A percentile compares a stretch with the other conserved stretches of the same genome.
Conservation (phyloP, 2,888 invertebrate species). For the Caenorhabditis sp. region DNA sequence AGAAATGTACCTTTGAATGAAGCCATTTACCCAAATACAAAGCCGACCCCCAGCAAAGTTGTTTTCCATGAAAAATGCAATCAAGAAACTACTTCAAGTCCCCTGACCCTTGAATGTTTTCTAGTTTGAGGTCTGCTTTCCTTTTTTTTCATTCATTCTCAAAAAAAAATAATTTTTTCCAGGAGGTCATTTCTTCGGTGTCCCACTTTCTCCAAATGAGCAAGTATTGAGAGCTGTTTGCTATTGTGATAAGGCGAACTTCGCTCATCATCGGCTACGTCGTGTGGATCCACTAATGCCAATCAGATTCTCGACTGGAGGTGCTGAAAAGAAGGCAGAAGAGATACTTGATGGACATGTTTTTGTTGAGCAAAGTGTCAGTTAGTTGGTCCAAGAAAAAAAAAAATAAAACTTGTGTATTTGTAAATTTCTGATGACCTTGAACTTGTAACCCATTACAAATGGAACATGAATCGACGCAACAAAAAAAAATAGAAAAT, state of each 20-base stretch:
- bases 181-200: conserved; percentile 40
- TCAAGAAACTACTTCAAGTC: too few relatives aligned
- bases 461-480: not conserved
- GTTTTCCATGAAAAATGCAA: too few relatives aligned
- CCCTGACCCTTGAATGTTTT: too few relatives aligned
- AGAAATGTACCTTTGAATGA: too few relatives aligned
- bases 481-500: not conserved
- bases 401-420: too few relatives aligned
- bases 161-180: not conserved
- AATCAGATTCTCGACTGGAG: conserved; percentile 30
- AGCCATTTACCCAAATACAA: too few relatives aligned
- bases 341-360: not conserved
- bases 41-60: too few relatives aligned
- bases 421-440: not conserved
- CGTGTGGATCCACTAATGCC: conserved; percentile 45
- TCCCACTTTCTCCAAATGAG: conserved; percentile 41
- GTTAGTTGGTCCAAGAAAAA: not conserved
- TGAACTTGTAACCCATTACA: not conserved
- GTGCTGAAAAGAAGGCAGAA: conserved; percentile 5
- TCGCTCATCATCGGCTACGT: conserved; percentile 34
- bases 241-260: conserved; percentile 36
- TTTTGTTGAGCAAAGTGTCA: conserved; percentile 5
- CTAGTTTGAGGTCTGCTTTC: too few relatives aligned
- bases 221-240: conserved; percentile 42
- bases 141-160: too few relatives aligned